Evolutionary conservation across 2,113 vertebrate species (phyloP), one percentile per base, ranked within the genome.

Genomic region (Phylloscopus trochilus): DNA sequence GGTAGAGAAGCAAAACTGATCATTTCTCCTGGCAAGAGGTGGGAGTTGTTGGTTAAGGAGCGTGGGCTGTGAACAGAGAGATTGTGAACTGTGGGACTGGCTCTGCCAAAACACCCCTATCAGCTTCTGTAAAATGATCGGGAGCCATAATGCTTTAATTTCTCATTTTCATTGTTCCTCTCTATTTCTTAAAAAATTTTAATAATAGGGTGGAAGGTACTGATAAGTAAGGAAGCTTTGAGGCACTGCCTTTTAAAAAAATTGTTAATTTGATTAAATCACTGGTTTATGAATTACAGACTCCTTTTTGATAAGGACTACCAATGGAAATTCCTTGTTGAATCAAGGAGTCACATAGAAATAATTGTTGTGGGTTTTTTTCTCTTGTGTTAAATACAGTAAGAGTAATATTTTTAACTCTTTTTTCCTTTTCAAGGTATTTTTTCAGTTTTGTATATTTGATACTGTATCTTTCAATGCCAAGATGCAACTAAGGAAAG

Each of bases 401-500:
- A 73, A 87, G 22, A 92, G 75, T 31, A 24, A 11, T 62, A 47
- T 49, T 83, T 88, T 31, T 80, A 16, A 4, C 18, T 87, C 23
- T 46, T 24, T 66, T 68, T 72, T 52, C 1, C 55, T 78, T 79
- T 72, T 31, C 0, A 1, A 46, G 70, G n/a, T 90, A 7, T 58
- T 81, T 67, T 67, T 91, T 31, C 22, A 76, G 8, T 49, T 92
- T 41, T 79, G 12, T 76, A 4, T 87, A 66, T 80, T 79, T 87
- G 31, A 28, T 60, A 55, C 4, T 72, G 2, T 64, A 52, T 85
- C 35, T 92, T 33, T 41, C 35, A 66, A 23, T 92, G 49, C 43
- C 68, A 83, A 37, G 68, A 80, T 88, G 66, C 82, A 49, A 3
- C 68, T 56, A 66, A 80, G 62, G 90, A 88, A 96, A 90, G 55